These are phyloP conservation scores for human (Homo sapiens) DNA, from an alignment of 2,113 vertebrate species.

Conservation along the genomic window GRCh38 chr21:33607001-33607500, in stretches of 20 bases:
- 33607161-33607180: neutral
- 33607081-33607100: neutral
- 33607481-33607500: no score
- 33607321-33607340: neutral
- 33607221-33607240: neutral
- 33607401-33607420: no score
- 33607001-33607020: neutral
- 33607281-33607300: conserved; percentile 17
- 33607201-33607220: neutral
- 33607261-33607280: neutral
- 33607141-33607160: neutral
- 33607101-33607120: neutral
- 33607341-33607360: neutral
- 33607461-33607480: no score
- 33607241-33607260: neutral
- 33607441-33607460: no score
- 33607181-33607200: neutral
- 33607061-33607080: conserved; percentile 1
- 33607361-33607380: no score
- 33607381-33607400: no score
- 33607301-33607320: neutral
- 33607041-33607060: neutral
- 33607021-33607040: neutral
- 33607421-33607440: no score
- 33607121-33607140: conserved; percentile 44